Evolutionary conservation across 30 jellyfish, hydroid and myxozoan genomes (phyloP).

Genomic region (Hydractinia echinata): DNA sequence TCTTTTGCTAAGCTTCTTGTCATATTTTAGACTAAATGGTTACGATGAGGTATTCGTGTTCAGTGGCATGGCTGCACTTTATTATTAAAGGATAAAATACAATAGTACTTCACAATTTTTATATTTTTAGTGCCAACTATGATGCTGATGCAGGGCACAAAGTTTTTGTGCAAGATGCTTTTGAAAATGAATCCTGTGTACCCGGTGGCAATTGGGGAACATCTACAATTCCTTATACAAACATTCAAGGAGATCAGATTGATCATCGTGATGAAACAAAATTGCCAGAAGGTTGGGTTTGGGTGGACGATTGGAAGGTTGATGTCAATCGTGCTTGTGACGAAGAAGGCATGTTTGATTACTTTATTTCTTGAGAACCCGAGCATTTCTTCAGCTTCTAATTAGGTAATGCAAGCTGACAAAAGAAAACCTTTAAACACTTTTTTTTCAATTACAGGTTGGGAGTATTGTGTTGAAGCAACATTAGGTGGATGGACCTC

Average conservation of each 20-base stretch:
- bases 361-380: background rate
- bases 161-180: slow-evolving; percentile 79
- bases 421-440: background rate
- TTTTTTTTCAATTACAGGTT: slow-evolving; percentile 43
- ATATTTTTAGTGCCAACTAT: slow-evolving; percentile 27
- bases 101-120: background rate
- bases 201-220: slow-evolving; percentile 97
- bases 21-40: too few relatives aligned
- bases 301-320: slow-evolving; percentile 95
- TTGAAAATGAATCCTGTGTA: slow-evolving; percentile 69
- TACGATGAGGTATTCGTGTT: background rate
- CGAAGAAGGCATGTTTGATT: slow-evolving; percentile 65
- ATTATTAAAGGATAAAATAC: background rate
- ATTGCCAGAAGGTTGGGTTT: slow-evolving; percentile 98
- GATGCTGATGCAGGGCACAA: slow-evolving; percentile 97
- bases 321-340: slow-evolving; percentile 98
- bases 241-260: slow-evolving; percentile 89
- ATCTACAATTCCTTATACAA: slow-evolving; percentile 77
- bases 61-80: background rate
- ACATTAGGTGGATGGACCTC: slow-evolving; percentile 97
- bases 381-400: background rate
- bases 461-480: slow-evolving; percentile 97
- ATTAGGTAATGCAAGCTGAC: too few relatives aligned
- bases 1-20: background rate
- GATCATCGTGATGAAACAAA: slow-evolving; percentile 84